Evolutionary conservation across 35 echinoderm and acorn worm species (phyloP).

Genomic region (Antedon bifida): DNA sequence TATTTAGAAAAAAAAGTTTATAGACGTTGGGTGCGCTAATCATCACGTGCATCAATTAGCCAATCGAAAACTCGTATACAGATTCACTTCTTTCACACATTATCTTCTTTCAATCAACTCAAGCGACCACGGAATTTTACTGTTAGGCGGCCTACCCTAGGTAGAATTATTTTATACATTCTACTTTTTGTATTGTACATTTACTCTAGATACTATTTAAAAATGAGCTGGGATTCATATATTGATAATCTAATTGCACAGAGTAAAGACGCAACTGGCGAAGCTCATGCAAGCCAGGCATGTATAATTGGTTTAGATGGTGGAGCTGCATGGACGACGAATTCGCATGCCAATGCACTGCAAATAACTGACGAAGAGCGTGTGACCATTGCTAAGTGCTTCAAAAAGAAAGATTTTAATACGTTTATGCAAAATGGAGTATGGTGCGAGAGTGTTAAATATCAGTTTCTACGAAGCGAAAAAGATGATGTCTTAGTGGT

Average conservation of each 20-base stretch:
- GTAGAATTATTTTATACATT: no score
- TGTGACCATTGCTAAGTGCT: background rate
- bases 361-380: background rate
- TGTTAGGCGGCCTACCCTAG: no score
- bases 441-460: background rate
- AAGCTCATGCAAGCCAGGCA: background rate
- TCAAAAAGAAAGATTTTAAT: background rate
- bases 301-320: background rate
- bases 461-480: background rate
- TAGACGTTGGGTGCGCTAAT: no score
- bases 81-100: no score
- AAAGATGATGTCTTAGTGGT: background rate
- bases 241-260: constrained; percentile 17
- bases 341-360: background rate
- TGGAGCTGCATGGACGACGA: background rate
- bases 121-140: no score
- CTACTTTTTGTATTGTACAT: no score
- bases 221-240: constrained; percentile 30
- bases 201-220: background rate
- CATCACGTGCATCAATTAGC: no score
- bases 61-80: no score
- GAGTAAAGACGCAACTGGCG: background rate
- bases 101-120: no score
- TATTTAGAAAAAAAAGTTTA: no score
- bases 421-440: background rate